These are phyloP conservation scores for Cercopithecus mona DNA, from an alignment of 2,113 vertebrate genomes.

Conservation along the genomic window DNA sequence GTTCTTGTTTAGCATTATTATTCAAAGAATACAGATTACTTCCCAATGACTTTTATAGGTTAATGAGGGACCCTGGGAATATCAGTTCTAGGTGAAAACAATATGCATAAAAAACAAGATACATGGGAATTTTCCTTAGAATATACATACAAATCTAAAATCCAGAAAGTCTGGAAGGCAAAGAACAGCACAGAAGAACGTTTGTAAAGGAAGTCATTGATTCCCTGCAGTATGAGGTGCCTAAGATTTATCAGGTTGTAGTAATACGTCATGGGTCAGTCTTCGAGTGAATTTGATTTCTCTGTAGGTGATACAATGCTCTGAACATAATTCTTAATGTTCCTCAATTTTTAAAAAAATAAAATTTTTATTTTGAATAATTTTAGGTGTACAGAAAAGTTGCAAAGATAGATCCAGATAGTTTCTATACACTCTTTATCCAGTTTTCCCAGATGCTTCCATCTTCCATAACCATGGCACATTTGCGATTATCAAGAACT, in stretches of 20 bases:
- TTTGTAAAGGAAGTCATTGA: neutral
- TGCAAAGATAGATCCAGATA: neutral
- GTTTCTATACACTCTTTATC: neutral
- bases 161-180: neutral
- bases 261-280: neutral
- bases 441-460: neutral
- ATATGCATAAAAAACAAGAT: neutral
- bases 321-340: neutral
- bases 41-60: neutral
- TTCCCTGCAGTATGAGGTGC: neutral
- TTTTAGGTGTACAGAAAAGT: neutral
- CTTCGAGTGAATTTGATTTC: neutral
- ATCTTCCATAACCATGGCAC: neutral
- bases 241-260: neutral
- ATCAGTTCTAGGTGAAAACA: conserved; percentile 19
- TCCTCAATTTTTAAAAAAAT: neutral
- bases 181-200: neutral
- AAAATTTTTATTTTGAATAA: neutral
- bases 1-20: conserved; percentile 16
- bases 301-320: neutral
- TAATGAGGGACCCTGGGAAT: conserved; percentile 43
- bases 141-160: neutral
- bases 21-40: neutral
- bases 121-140: neutral
- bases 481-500: neutral